Base-by-base conservation (phyloP, 2,888 invertebrate species). In the Pyrgus malvae region DNA sequence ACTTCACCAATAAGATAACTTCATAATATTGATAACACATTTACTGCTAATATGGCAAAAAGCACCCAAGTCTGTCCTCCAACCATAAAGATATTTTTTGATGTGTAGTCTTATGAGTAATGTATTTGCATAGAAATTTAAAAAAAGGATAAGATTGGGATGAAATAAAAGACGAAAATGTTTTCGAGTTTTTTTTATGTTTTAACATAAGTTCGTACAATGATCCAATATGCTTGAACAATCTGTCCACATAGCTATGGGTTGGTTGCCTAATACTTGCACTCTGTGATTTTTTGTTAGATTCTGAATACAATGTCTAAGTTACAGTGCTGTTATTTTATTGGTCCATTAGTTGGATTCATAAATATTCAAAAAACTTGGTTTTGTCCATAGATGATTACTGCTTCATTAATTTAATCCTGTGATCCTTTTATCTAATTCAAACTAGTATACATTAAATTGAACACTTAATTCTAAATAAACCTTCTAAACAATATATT, bases 161-260 rank as follows among this genome's bases (percentile, higher is more conserved):
- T 45, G 5, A 72, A 83, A 80, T 78, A 71, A 85, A 83, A 83
- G 54, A 67, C 67, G 50, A 29, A 49, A 65, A 59, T 74, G 74
- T 76, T 83, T 85, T 85, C 71, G 73, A 78, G 80, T 78, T 85
- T 84, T 83, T 84, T 79, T 67, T 88, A 78, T 88, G 78, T 83
- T 88, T 77, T 82, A 85, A 86, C 86, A 83, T 86, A 87, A 83
- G 85, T 85, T 87, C 80, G 72, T 85, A 89, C 87, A 88, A 86
- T 87, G 83, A 82, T 87, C 78, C 84, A 86, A 83, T 86, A 83
- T 82, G 83, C 74, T 80, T 78, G 75, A 82, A 83, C 80, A 79
- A 73, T 75, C 80, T 83, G 83, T 80, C 82, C 83, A 79, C 70
- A 77, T 74, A 70, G 68, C 67, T 76, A 76, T 69, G 69, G 69